Base-by-base conservation (phyloP, 1,140 invertebrate genomes). In the Maniola jurtina region DNA sequence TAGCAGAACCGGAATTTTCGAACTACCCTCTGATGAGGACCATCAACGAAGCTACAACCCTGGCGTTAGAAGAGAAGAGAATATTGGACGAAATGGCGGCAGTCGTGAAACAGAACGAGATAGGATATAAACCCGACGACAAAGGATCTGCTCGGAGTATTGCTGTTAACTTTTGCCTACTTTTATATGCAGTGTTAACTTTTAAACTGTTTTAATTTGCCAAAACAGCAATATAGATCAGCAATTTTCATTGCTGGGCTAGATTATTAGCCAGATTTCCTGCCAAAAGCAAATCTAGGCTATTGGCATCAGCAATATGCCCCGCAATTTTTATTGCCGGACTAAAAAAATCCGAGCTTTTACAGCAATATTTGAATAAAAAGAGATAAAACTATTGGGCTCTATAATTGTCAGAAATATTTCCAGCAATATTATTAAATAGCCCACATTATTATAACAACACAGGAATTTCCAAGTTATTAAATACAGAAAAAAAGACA, bases 11-110 rank as follows among this genome's bases (percentile, higher is more conserved):
- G 5, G 71, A 85, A 9, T 89, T 79, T 61, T 75, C 85, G 5
- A 93, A 93, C 73, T 94, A 93, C 81, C 92, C 92, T 0, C 77
- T 95, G 6, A 92, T 95, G 92, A 88, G 93, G 33, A 92, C 93
- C 0, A 93, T 95, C 0, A 94, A 94, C 66, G 92, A 93, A 69
- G 93, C 93, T 4, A 91, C 93, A 3, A 75, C 80, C 0, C 66
- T 92, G 10, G 84, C 93, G 0, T 57, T 93, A 50, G 92, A 94
- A 76, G 93, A 94, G 74, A 91, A 92, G 73, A 78, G 77, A 52
- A 88, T 92, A n/a, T 54, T 84, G 6, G 81, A 90, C 14, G 84
- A 89, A 64, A 81, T 92, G 61, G 78, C 87, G 5, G 78, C 77
- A 60, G 64, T 86, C 0, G 74, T 76, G 42, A 73, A 80, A 63